A percentile compares a stretch with the other conserved stretches of the same genome.
Conservation (phyloP, 2,113 vertebrate genomes). For the Pogonocichla stellata region DNA sequence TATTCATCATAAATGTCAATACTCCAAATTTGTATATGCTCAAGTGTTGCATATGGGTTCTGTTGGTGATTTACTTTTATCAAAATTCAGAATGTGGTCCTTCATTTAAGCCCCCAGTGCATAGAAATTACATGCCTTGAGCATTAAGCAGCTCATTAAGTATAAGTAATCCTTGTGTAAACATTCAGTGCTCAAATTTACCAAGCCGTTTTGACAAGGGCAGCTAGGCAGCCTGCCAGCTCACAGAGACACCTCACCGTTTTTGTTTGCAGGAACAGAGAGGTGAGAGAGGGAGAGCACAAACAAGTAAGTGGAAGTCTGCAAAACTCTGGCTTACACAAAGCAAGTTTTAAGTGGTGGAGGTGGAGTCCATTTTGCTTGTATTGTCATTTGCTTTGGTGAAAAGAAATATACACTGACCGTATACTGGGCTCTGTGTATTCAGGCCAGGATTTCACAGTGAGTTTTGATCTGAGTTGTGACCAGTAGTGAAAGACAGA, state of each 20-base stretch:
- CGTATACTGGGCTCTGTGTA: background rate
- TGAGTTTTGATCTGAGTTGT: background rate
- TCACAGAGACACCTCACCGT: background rate
- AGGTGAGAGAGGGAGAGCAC: background rate
- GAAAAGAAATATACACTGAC: background rate
- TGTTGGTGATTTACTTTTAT: background rate
- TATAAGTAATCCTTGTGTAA: background rate
- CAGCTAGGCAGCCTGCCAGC: background rate
- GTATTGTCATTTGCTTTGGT: background rate
- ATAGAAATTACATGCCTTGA: background rate
- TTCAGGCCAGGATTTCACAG: background rate
- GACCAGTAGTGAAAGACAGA: background rate
- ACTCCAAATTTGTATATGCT: background rate
- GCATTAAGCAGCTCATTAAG: background rate
- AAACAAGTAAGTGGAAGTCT: background rate
- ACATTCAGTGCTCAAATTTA: background rate
- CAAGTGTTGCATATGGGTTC: background rate
- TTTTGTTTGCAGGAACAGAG: background rate
- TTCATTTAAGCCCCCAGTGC: background rate
- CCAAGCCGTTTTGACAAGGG: background rate
- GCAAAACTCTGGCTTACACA: background rate
- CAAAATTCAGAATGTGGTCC: background rate
- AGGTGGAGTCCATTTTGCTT: rapidly evolving
- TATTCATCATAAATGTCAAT: background rate
- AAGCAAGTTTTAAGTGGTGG: background rate